A percentile compares a stretch with the other conserved stretches of the same genome.
Conservation (phyloP, 2,888 invertebrate genomes). For the Orthonychiurus folsomi region DNA sequence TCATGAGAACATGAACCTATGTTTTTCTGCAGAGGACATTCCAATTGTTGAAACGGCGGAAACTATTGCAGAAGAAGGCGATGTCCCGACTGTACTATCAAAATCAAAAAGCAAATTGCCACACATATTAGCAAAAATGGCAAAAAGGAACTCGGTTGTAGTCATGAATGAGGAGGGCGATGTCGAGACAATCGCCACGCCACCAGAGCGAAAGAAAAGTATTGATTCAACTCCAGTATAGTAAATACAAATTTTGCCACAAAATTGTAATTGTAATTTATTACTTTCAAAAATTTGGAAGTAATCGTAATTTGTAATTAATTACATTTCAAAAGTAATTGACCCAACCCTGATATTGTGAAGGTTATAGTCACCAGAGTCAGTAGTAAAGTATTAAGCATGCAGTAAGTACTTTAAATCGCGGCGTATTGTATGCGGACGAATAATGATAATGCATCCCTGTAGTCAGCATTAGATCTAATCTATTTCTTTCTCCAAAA, state of each 20-base stretch:
- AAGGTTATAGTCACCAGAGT: no score
- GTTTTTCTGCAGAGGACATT: conserved; percentile 34
- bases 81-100: conserved; percentile 5
- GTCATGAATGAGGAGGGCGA: conserved; percentile 40
- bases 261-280: no score
- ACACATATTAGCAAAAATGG: conserved; percentile 30
- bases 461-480: no score
- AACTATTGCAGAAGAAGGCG: conserved; percentile 7
- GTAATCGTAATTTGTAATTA: no score
- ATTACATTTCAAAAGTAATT: no score
- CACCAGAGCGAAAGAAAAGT: conserved; percentile 37
- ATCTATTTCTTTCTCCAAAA: no score
- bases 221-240: conserved; percentile 36
- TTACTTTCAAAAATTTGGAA: no score
- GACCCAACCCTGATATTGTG: no score
- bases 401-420: no score
- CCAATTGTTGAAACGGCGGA: conserved; percentile 33
- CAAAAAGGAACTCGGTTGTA: conserved; percentile 36
- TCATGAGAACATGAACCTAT: conserved; percentile 5
- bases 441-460: no score
- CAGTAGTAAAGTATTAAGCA: no score
- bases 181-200: conserved; percentile 34
- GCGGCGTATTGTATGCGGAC: no score
- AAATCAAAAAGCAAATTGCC: conserved; percentile 34
- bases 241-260: background rate